These are phyloP conservation scores for Meandrina meandrites DNA, from an alignment of 92 coral and sea anemone species.

Conservation along the genomic window DNA sequence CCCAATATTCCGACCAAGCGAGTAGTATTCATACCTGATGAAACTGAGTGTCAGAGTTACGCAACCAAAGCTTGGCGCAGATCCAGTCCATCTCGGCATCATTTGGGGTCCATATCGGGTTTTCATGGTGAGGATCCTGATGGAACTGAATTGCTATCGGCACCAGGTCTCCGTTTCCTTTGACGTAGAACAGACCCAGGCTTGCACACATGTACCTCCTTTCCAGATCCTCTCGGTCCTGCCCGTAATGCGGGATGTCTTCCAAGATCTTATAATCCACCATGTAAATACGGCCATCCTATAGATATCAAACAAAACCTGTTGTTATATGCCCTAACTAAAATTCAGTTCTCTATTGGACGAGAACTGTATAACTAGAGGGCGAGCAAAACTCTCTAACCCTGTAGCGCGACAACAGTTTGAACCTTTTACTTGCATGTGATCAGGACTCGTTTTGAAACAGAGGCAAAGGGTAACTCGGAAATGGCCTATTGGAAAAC, in stretches of 20 bases:
- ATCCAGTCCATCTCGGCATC: conserved; percentile 77
- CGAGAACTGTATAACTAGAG: no score
- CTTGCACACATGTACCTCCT: conserved; percentile 76
- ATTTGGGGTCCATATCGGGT: conserved; percentile 90
- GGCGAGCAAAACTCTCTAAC: no score
- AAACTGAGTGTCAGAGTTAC: conserved; percentile 70
- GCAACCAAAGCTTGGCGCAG: conserved; percentile 78
- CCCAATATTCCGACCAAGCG: not conserved
- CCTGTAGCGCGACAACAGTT: no score
- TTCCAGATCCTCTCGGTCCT: conserved; percentile 44
- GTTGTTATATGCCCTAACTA: not conserved
- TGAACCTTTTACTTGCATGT: no score
- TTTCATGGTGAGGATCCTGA: conserved; percentile 64
- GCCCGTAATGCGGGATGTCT: conserved; percentile 59
- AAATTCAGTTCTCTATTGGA: no score
- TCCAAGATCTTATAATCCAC: conserved; percentile 63
- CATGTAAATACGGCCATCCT: conserved; percentile 69
- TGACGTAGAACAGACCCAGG: conserved; percentile 75
- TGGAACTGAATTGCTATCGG: conserved; percentile 87
- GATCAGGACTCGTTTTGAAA: no score
- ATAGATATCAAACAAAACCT: not conserved
- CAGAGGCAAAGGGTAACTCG: no score
- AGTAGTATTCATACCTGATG: conserved; percentile 66
- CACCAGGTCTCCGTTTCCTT: conserved; percentile 65
- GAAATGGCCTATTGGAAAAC: no score